Evolutionary conservation across 2,888 invertebrate genomes (phyloP), one percentile per base, ranked within the genome.

Genomic region (Diaprepes abbreviatus): DNA sequence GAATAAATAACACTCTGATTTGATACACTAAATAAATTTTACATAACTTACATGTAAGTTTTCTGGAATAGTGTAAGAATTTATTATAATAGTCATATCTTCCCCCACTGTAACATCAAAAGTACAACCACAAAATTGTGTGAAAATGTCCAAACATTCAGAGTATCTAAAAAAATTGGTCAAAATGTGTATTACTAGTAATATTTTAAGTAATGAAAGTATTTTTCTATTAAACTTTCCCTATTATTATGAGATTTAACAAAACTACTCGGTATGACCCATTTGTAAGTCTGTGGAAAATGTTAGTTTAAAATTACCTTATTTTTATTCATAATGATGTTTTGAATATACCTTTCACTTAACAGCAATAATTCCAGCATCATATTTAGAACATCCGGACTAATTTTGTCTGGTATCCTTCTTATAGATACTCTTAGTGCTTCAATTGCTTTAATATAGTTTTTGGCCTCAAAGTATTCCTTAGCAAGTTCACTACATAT

Each of bases 301-400:
- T n/a, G n/a, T n/a, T n/a, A n/a, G n/a, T n/a, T n/a, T n/a, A 45
- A 45, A 9, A 9, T 50, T 10, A 14, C 5, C 1, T 14, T 14
- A 19, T 40, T 38, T 40, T 17, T 16, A 16, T 19, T 9, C 2
- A 28, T 28, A 6, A 4, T 28, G 6, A 28, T 6, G 3, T 6
- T 33, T 33, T 33, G 7, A 9, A 9, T 9, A 5, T 19, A 67
- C 74, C 90, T 87, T 78, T 91, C 92, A 62, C 90, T 87, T 1
- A 89, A 82, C 63, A 96, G 89, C 6, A 94, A 85, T 24, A 96
- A 83, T 81, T 97, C 97, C 35, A 95, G 85, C 81, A 93, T 91
- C 66, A 95, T 89, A 83, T 97, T 96, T 3, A 94, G 88, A 80
- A 96, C 92, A 84, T 92, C 90, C 17, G 90, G 86, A 10, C 89